A percentile compares a stretch with the other conserved stretches of the same genome.
Conservation (phyloP, 2,113 vertebrate species). For the Orycteropus afer region DNA sequence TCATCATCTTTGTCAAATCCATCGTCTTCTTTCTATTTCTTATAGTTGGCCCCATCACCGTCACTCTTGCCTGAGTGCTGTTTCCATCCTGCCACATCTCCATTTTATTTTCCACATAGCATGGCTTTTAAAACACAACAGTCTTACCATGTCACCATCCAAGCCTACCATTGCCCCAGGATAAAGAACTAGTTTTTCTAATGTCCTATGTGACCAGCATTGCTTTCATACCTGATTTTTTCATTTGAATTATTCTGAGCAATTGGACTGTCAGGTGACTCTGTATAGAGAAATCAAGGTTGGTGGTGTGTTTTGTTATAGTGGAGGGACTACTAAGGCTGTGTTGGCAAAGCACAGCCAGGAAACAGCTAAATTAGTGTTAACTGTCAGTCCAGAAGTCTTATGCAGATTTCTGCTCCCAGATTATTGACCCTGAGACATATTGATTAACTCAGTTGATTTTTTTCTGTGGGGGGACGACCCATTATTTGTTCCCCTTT, state of each 20-base stretch:
- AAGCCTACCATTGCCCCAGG: fast-evolving
- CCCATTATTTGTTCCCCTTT: fast-evolving
- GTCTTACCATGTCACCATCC: background rate
- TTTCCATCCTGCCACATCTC: background rate
- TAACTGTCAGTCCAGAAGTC: background rate
- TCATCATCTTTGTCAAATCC: fast-evolving
- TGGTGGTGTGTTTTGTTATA: background rate
- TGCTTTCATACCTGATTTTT: background rate
- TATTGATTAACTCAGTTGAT: background rate
- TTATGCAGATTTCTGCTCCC: background rate
- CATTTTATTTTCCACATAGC: background rate
- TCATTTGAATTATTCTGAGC: background rate
- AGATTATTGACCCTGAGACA: fast-evolving
- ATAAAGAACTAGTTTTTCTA: background rate
- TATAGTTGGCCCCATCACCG: background rate
- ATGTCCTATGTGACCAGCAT: background rate
- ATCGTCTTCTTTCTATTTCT: background rate
- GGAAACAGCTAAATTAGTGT: background rate
- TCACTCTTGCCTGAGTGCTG: background rate
- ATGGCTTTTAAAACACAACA: background rate
- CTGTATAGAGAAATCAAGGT: background rate
- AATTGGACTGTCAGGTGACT: no score
- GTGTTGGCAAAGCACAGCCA: fast-evolving
- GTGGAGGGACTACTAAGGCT: fast-evolving
- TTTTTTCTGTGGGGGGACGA: background rate